A percentile compares a stretch with the other conserved stretches of the same genome.
phyloP scores from a whole-genome alignment of 1,140 invertebrate genomes.

The Planococcus citri region DNA sequence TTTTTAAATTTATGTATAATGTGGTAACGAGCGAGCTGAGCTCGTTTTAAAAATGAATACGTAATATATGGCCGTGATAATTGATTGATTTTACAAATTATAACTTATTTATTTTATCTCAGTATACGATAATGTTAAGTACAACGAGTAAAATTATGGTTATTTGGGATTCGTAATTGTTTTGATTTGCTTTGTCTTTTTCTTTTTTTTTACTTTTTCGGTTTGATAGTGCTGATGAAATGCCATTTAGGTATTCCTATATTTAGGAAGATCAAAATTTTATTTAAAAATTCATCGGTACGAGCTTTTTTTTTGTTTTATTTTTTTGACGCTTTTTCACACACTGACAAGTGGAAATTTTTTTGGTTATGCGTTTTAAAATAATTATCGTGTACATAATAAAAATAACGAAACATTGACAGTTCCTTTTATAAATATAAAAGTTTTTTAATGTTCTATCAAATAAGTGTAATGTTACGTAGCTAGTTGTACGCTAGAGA shows the following conservation, averaged over 20 bases:
- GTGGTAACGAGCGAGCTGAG: not conserved
- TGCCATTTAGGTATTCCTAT: too few relatives aligned
- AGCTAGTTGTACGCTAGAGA: conserved; percentile 9
- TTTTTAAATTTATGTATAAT: not conserved
- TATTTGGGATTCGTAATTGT: not conserved
- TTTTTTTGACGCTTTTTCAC: not conserved
- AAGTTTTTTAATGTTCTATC: conserved; percentile 5
- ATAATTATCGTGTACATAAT: not conserved
- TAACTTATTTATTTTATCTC: conserved; percentile 14
- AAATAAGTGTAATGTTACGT: conserved; percentile 11
- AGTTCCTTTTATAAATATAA: conserved; percentile 18
- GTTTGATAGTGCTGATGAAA: too few relatives aligned
- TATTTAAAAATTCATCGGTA: too few relatives aligned
- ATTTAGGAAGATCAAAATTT: too few relatives aligned
- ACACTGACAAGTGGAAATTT: not conserved
- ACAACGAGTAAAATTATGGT: conserved; percentile 5
- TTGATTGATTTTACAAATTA: not conserved
- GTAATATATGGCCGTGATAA: conserved; percentile 18
- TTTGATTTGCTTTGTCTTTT: not conserved
- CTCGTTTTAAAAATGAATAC: conserved; percentile 12
- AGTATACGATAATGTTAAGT: conserved; percentile 16
- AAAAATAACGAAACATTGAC: conserved; percentile 11
- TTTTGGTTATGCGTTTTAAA: not conserved
- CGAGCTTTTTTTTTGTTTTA: too few relatives aligned
- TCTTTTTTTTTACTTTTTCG: not conserved